A percentile compares a stretch with the other conserved stretches of the same genome.
Conservation (phyloP, 2,797 vertebrate species). For the Lacerta agilis region DNA sequence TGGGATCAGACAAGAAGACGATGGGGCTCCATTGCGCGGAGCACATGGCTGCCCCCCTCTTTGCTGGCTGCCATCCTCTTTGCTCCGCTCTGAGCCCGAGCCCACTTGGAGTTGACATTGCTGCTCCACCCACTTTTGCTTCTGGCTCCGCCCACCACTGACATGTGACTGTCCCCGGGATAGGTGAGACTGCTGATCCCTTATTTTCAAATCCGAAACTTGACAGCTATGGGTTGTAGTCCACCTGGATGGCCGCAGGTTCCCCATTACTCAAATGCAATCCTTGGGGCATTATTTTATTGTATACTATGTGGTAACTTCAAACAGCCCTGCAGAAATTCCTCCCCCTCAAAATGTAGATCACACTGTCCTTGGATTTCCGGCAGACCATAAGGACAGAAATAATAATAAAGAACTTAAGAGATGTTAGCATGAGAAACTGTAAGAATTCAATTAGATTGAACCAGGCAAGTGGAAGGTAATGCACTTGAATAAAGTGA, state of each 20-base stretch:
- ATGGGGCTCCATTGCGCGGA: no score
- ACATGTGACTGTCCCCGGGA: no score
- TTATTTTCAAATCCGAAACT: no score
- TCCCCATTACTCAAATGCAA: not conserved
- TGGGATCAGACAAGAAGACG: no score
- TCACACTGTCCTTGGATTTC: not conserved
- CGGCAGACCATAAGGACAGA: not conserved
- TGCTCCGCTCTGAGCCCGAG: no score
- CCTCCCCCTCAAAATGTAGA: not conserved
- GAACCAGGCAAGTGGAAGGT: constrained; percentile 1
- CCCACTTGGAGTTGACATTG: no score
- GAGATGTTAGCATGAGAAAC: not conserved
- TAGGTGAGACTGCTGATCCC: no score
- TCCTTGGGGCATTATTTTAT: not conserved
- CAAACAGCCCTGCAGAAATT: not conserved
- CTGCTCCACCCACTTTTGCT: no score
- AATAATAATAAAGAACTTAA: not conserved
- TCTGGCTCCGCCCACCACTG: no score
- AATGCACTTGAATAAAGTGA: not conserved
- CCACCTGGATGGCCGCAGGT: not conserved
- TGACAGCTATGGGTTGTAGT: not conserved
- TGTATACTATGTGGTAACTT: not conserved
- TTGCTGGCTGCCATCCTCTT: no score
- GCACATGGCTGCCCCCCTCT: no score
- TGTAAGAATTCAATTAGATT: not conserved